Base-by-base conservation (phyloP, 2,888 invertebrate genomes). In the Dynastes maya region DNA sequence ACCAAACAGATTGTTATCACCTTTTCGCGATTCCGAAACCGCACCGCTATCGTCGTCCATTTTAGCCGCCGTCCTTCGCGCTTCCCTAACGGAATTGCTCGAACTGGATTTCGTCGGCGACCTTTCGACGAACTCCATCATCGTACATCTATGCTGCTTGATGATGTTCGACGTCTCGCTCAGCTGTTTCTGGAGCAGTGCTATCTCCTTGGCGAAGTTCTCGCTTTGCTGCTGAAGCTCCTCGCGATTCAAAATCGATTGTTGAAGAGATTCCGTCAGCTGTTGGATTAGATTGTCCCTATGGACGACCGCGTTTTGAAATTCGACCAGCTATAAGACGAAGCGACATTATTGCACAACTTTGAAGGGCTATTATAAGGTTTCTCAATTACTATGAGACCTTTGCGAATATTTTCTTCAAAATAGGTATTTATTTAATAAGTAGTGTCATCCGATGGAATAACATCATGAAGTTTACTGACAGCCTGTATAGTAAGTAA, bases 241-340 rank as follows among this genome's bases (percentile, higher is more conserved):
- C 83, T 93, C 92, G 79, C 93, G 90, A 74, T 92, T 91, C 32
- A 89, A 88, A 51, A 93, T 88, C 0, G 94, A 93, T 85, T 93
- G 92, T 88, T 94, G 92, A 84, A 95, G 90, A 45, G 94, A 93
- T 84, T 92, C 90, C 81, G 92, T 93, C 79, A 95, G 90, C 88
- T 95, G 92, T 84, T 93, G 92, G 82, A 95, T 95, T 85, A 94
- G 87, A 83, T 91, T 91, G 85, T 95, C 94, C 84, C 95, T 93
- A 82, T 93, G 91, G 11, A 90, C 89, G 79, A 95, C 89, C 83
- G 93, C 93, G 83, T 90, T 91, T 87, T 94, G 94, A 87, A 93
- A 94, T 88, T 95, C 94, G 87, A 93, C 91, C 85, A 94, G 90
- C 94, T 95, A 89, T 86, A 91, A 91, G 37, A 86, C 77, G 76